Percentiles rank a stretch among this genome's conserved stretches.
These are phyloP conservation scores for Oriolus oriolus DNA, from an alignment of 2,113 vertebrate species.

Conservation along the genomic window DNA sequence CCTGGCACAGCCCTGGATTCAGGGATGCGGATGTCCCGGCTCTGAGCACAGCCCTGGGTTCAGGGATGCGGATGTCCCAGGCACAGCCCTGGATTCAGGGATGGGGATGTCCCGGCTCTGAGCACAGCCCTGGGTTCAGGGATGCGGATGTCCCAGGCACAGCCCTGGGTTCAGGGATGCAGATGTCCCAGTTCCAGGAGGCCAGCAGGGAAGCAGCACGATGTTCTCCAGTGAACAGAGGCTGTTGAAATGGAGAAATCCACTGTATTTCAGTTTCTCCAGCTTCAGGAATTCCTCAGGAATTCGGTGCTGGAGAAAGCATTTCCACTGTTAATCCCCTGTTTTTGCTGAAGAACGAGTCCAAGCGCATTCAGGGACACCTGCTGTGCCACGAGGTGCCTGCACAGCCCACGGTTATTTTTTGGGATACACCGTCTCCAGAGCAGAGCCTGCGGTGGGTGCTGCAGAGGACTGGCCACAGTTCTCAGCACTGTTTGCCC, in stretches of 20 bases:
- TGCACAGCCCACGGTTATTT: rapidly evolving
- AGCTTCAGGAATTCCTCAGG: background rate
- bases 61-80: background rate
- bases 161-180: background rate
- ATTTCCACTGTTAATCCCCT: background rate
- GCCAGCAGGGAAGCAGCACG: background rate
- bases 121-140: background rate
- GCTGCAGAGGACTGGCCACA: background rate
- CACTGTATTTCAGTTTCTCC: background rate
- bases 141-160: rapidly evolving
- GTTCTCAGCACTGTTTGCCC: background rate
- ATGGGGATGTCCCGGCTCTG: rapidly evolving
- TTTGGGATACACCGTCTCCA: background rate
- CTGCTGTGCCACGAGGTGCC: background rate
- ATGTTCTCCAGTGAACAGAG: background rate
- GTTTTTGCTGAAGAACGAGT: background rate
- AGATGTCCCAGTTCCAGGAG: background rate
- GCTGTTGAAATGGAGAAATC: background rate
- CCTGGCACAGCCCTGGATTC: background rate
- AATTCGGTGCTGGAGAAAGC: rapidly evolving
- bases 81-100: background rate
- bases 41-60: background rate
- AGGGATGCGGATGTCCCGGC: rapidly evolving
- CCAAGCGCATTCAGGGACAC: background rate
- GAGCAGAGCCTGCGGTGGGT: background rate